phyloP scores from a whole-genome alignment of 2,797 vertebrate species.

The Taeniopygia guttata region DNA sequence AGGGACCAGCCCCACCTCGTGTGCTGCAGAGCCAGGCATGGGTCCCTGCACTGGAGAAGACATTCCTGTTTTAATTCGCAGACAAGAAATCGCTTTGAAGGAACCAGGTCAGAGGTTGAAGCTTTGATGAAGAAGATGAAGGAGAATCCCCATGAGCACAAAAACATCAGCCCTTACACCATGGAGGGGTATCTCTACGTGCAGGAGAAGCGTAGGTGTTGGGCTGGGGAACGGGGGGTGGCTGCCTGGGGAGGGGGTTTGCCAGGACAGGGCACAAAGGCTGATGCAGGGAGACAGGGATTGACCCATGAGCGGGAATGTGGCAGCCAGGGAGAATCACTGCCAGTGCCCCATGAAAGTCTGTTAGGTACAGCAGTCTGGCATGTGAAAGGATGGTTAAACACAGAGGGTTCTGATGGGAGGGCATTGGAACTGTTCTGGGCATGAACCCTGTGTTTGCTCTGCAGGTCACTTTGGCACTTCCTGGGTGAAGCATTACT shows the following conservation, averaged over 20 bases:
- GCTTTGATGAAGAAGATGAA: constrained; percentile 98
- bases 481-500: constrained; percentile 98
- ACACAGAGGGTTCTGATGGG: rapidly evolving
- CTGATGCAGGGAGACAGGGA: not conserved
- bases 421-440: not conserved
- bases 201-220: constrained; percentile 91
- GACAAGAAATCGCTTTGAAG: constrained; percentile 96
- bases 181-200: constrained; percentile 97
- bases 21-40: not conserved
- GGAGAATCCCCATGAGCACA: constrained; percentile 94
- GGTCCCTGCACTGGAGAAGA: not conserved
- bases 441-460: not conserved
- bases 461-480: constrained; percentile 92
- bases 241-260: not conserved
- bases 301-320: not conserved
- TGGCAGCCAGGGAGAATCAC: not conserved
- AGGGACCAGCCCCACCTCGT: not conserved
- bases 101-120: constrained; percentile 93
- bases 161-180: constrained; percentile 88
- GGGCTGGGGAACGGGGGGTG: rapidly evolving
- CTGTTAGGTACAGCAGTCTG: not conserved
- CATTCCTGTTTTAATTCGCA: constrained; percentile 51
- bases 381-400: rapidly evolving
- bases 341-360: not conserved
- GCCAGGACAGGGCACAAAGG: rapidly evolving